phyloP scores from a whole-genome alignment of 2,888 invertebrate species.

The Xestia rhomboidea region DNA sequence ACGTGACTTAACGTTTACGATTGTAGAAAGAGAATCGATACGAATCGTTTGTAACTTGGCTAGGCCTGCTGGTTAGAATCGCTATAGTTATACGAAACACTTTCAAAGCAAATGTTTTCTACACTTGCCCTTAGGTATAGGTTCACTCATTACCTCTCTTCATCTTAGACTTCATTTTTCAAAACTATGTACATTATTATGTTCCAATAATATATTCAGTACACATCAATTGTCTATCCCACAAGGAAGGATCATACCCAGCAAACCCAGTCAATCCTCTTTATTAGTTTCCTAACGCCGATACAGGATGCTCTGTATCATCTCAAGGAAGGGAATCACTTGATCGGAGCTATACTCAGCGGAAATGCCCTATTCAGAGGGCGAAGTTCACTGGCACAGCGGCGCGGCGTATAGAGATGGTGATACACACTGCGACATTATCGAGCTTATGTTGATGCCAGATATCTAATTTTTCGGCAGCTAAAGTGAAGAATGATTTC shows the following conservation, averaged over 20 bases:
- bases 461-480: background rate
- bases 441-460: background rate
- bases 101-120: background rate
- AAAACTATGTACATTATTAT: too few species aligned
- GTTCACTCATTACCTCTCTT: too few species aligned
- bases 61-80: background rate
- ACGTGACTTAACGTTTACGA: too few species aligned
- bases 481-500: too few species aligned
- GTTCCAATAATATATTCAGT: too few species aligned
- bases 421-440: constrained; percentile 49
- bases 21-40: too few species aligned
- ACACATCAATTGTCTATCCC: too few species aligned
- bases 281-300: constrained; percentile 51
- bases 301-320: constrained; percentile 61
- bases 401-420: constrained; percentile 62
- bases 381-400: constrained; percentile 75
- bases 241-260: too few species aligned
- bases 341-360: constrained; percentile 62
- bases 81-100: background rate
- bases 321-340: constrained; percentile 64
- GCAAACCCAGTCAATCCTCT: constrained; percentile 22
- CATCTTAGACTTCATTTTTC: too few species aligned
- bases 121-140: background rate
- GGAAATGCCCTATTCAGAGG: constrained; percentile 75
- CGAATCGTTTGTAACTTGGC: too few species aligned